Conservation (phyloP, 2,113 vertebrate genomes). For the Chaenocephalus aceratus region DNA sequence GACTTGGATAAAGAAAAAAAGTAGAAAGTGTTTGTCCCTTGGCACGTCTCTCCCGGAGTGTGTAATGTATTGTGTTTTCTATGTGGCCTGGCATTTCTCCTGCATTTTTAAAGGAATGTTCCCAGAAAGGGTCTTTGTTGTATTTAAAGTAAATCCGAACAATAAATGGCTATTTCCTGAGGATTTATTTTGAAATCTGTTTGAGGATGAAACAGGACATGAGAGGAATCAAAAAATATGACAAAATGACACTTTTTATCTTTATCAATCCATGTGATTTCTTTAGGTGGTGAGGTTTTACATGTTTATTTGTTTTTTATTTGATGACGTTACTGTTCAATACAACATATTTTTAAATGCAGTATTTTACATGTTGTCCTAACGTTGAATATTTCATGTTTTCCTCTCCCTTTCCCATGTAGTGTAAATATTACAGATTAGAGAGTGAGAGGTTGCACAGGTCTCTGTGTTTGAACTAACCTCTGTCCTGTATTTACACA, state of each 20-base stretch:
- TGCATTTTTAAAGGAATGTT: slow-evolving; percentile 64
- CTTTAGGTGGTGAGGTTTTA: background rate
- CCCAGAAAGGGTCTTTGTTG: slow-evolving; percentile 56
- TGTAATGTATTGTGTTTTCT: slow-evolving; percentile 74
- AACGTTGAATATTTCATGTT: background rate
- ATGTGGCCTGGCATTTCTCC: slow-evolving; percentile 58
- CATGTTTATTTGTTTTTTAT: background rate
- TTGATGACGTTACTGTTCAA: background rate
- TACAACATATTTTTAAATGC: background rate
- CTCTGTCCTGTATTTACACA: slow-evolving; percentile 74
- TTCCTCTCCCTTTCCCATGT: background rate
- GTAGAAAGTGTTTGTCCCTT: slow-evolving; percentile 75
- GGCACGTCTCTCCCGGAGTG: slow-evolving; percentile 69
- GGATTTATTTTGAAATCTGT: slow-evolving; percentile 46
- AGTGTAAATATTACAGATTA: slow-evolving; percentile 49
- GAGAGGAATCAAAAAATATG: background rate
- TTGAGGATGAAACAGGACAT: slow-evolving; percentile 1
- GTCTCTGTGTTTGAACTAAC: slow-evolving; percentile 72
- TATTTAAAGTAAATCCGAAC: slow-evolving; percentile 59
- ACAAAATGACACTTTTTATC: background rate
- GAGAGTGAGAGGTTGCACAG: slow-evolving; percentile 53
- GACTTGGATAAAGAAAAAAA: slow-evolving; percentile 75
- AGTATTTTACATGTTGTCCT: background rate
- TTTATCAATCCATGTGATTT: background rate
- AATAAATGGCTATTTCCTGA: slow-evolving; percentile 64